Evolutionary conservation across 1,140 invertebrate genomes (phyloP), one percentile per base, ranked within the genome.

Genomic region (Hermetia illucens): DNA sequence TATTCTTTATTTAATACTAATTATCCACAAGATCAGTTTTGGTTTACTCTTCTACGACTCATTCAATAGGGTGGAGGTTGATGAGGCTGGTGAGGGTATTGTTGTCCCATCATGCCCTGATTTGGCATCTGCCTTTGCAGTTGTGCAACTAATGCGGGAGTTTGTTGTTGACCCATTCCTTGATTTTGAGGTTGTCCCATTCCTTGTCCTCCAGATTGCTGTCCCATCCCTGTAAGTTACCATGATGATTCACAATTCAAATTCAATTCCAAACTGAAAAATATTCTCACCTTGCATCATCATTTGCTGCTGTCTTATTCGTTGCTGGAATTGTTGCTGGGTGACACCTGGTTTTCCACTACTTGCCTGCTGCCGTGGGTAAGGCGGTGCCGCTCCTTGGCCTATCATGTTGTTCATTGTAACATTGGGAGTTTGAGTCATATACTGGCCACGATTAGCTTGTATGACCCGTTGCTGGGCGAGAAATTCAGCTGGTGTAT

Each of bases 91-190:
- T 45, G 44, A 19, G 43, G 37, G 32, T 44, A 52, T 41, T 60
- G 62, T 29, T 58, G 59, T 2, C 45, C 52, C 61, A 58, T 64
- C 47, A 50, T 55, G 34, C 37, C 45, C 27, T 49, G 50, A 44
- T 51, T 60, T 39, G 48, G 56, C 43, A 55, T 46, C 34, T 75
- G 73, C 25, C 69, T 61, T 44, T 70, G 73, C 40, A 75, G 58
- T 48, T 76, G 72, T 5, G 71, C 72, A 2, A 74, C 69, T n/a
- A 74, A 50, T 41, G 74, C 71, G 2, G 70, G 64, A 1, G 65
- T 69, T 39, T 69, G 68, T 50, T 74, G 70, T 41, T 73, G 71
- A 5, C 67, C 67, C 46, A 65, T 65, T 40, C 65, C 65, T 42
- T 66, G 67, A 16, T 43, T 44, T 40, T 67, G 67, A 21, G 42